A percentile compares a stretch with the other conserved stretches of the same genome.
Evolutionary conservation across 2,888 invertebrate species (phyloP).

Genomic region (Meteorus colon): DNA sequence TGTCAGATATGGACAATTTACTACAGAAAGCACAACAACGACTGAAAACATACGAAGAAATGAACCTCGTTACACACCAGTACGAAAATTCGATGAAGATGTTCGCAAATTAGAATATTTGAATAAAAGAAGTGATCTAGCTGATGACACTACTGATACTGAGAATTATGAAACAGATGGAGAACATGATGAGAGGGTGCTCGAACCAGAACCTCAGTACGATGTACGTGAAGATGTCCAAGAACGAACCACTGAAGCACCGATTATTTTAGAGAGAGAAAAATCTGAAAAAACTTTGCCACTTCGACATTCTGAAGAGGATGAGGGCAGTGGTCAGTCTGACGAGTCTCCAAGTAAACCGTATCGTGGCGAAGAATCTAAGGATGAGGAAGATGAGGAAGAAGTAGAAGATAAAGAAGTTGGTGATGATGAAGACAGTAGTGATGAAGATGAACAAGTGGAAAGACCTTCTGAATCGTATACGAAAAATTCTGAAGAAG

Average conservation of each 20-base stretch:
- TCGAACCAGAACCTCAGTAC: not conserved
- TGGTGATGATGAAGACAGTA: constrained; percentile 37
- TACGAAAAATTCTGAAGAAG: constrained; percentile 28
- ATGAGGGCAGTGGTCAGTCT: constrained; percentile 6
- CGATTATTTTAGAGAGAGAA: constrained; percentile 9
- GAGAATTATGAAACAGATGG: not conserved
- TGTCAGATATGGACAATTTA: constrained; percentile 56
- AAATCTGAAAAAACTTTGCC: constrained; percentile 30
- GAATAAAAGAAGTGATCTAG: not conserved
- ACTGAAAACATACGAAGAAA: constrained; percentile 57
- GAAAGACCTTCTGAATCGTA: constrained; percentile 41
- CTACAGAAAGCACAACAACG: constrained; percentile 34
- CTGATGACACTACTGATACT: not conserved
- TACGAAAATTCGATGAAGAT: constrained; percentile 41
- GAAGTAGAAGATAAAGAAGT: constrained; percentile 40
- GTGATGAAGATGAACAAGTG: constrained; percentile 34
- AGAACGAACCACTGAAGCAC: not conserved
- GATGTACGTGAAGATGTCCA: constrained; percentile 31
- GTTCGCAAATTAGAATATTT: not conserved
- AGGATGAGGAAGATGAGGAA: constrained; percentile 43
- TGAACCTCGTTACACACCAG: constrained; percentile 61
- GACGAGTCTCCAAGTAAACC: constrained; percentile 51
- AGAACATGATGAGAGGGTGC: not conserved
- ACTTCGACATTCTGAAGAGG: not conserved
- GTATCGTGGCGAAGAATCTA: constrained; percentile 53